Evolutionary conservation across 2,113 vertebrate species (phyloP).

Genomic region (Nannobrachium achirus): DNA sequence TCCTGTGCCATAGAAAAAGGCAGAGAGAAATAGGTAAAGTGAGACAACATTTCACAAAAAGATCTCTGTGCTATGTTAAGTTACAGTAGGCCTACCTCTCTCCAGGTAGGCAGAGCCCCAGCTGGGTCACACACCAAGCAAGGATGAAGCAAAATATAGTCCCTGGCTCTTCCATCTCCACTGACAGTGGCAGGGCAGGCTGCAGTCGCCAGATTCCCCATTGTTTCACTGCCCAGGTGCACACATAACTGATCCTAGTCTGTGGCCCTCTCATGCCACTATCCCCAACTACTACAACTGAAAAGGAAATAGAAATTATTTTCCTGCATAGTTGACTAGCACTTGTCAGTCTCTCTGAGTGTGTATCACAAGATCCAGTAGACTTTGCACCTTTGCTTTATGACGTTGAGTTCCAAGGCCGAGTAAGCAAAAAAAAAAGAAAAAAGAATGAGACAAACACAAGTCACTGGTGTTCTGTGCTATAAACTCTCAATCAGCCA

Average conservation of each 20-base stretch:
- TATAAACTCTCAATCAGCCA: neutral
- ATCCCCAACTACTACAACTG: no score
- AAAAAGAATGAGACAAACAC: neutral
- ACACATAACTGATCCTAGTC: constrained; percentile 21
- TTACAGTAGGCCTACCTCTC: constrained; percentile 47
- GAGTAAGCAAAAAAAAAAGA: neutral
- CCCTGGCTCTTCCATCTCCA: constrained; percentile 21
- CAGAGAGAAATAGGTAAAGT: constrained; percentile 10
- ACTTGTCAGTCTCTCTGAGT: neutral
- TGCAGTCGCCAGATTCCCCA: constrained; percentile 44
- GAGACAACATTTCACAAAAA: neutral
- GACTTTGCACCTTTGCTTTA: constrained; percentile 43
- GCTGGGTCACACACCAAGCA: constrained; percentile 39
- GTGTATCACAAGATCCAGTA: constrained; percentile 9
- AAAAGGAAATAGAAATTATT: constrained; percentile 7
- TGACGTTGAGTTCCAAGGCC: constrained; percentile 5
- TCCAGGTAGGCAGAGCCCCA: constrained; percentile 40
- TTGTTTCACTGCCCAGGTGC: constrained; percentile 34
- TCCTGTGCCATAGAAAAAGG: neutral
- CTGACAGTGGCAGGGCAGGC: constrained; percentile 30
- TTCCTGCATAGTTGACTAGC: constrained; percentile 14
- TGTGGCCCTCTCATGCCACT: constrained; percentile 23
- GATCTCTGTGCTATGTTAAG: neutral
- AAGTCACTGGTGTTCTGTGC: constrained; percentile 8
- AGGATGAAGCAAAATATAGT: constrained; percentile 40